These are phyloP conservation scores for Prostheceraeus crozeri DNA, from an alignment of 2,888 invertebrate genomes.

Conservation along the genomic window DNA sequence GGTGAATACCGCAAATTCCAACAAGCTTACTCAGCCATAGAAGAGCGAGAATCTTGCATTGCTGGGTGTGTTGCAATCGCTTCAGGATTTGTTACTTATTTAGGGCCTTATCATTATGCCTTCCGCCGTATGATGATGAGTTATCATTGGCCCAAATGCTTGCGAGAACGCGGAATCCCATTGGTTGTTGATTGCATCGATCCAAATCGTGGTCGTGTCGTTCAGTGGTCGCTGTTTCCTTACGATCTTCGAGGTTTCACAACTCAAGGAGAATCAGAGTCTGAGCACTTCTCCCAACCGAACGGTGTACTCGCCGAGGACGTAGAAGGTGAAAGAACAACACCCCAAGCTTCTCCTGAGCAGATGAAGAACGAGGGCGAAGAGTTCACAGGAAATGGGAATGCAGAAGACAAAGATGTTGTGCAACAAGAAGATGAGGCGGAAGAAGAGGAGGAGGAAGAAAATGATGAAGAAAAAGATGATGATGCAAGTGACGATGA, in stretches of 20 bases:
- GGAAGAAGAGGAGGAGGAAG: slow-evolving; percentile 41
- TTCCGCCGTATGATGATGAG: slow-evolving; percentile 54
- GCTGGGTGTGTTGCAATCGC: slow-evolving; percentile 53
- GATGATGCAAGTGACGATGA: slow-evolving; percentile 37
- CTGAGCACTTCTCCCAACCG: neutral
- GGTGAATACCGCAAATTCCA: slow-evolving; percentile 47
- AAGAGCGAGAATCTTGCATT: slow-evolving; percentile 47
- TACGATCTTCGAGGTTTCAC: too few species aligned
- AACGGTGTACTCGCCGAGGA: neutral
- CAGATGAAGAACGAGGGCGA: slow-evolving; percentile 20
- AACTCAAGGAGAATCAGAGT: too few species aligned
- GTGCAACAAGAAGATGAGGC: slow-evolving; percentile 39
- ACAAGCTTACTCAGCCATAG: slow-evolving; percentile 47
- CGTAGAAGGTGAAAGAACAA: neutral
- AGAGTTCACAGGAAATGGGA: slow-evolving; percentile 12
- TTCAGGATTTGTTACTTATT: slow-evolving; percentile 51
- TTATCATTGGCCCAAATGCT: slow-evolving; percentile 54
- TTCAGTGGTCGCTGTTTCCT: slow-evolving; percentile 35
- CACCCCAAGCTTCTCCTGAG: neutral
- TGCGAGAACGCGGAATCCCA: slow-evolving; percentile 53
- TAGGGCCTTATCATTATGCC: slow-evolving; percentile 55
- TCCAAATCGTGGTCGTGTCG: slow-evolving; percentile 34
- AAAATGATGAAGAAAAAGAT: slow-evolving; percentile 36
- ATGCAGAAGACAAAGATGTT: slow-evolving; percentile 42
- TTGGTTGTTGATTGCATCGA: slow-evolving; percentile 50